These are phyloP conservation scores for Chloebia gouldiae DNA, from an alignment of 2,113 vertebrate genomes.

Conservation along the genomic window DNA sequence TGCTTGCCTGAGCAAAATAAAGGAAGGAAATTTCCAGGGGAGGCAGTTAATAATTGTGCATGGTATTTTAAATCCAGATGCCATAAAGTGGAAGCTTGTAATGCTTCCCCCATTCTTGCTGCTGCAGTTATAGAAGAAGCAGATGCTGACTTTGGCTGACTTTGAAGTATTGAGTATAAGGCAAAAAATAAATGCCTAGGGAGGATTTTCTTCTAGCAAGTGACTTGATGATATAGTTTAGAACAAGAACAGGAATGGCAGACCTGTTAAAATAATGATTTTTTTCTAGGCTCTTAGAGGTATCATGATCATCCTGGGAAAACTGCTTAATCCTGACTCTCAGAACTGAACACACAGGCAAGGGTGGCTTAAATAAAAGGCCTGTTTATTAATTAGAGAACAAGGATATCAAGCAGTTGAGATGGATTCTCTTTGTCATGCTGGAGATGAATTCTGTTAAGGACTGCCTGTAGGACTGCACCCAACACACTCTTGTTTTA, in stretches of 20 bases:
- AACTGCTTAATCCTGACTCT: not conserved
- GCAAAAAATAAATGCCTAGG: not conserved
- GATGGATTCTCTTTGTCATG: not conserved
- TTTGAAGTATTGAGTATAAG: not conserved
- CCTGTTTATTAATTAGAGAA: not conserved
- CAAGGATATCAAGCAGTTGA: not conserved
- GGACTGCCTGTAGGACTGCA: not conserved
- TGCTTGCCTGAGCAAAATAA: slow-evolving; percentile 22
- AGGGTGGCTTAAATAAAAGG: not conserved
- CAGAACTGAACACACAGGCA: not conserved
- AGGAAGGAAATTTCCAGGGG: not conserved
- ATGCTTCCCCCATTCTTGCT: not conserved
- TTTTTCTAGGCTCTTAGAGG: not conserved
- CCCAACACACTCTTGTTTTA: not conserved
- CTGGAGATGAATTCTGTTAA: not conserved
- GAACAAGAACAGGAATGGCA: not conserved
- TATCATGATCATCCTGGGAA: not conserved
- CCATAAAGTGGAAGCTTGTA: not conserved
- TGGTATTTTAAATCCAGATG: slow-evolving; percentile 17
- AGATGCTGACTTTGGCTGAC: not conserved
- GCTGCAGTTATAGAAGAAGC: slow-evolving; percentile 11
- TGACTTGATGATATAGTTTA: not conserved
- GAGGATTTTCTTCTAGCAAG: not conserved
- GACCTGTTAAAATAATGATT: not conserved
- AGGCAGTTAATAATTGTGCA: not conserved